These are phyloP conservation scores for Toxotes jaculatrix DNA, from an alignment of 2,113 vertebrate species.

Conservation along the genomic window DNA sequence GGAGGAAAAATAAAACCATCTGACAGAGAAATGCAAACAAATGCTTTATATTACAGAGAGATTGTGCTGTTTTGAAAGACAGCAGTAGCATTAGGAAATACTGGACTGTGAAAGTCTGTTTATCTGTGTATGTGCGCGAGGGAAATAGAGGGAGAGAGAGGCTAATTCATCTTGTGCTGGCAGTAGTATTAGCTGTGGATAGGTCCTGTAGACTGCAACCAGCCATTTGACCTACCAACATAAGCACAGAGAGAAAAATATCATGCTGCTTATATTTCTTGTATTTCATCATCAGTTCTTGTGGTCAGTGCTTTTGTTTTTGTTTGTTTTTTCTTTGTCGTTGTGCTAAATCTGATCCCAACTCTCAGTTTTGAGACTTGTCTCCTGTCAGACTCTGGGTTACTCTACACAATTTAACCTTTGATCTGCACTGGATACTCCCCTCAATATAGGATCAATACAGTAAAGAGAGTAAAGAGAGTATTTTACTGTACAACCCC, in stretches of 20 bases:
- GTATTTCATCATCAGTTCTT: constrained; percentile 6
- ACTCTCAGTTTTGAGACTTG: neutral
- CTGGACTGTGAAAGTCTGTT: constrained; percentile 15
- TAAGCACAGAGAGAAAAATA: constrained; percentile 39
- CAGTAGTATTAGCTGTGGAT: constrained; percentile 56
- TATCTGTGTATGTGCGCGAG: neutral
- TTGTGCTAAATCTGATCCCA: neutral
- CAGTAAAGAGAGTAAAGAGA: neutral
- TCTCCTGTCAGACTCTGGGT: neutral
- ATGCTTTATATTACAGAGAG: constrained; percentile 41
- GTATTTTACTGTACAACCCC: neutral
- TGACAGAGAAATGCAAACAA: constrained; percentile 50
- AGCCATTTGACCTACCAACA: constrained; percentile 52
- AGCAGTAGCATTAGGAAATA: constrained; percentile 45
- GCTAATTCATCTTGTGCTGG: constrained; percentile 68
- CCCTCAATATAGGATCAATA: neutral
- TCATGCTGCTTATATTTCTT: constrained; percentile 20
- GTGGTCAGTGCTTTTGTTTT: neutral
- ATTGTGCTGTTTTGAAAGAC: constrained; percentile 41
- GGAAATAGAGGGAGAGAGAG: constrained; percentile 28
- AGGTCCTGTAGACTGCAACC: constrained; percentile 50
- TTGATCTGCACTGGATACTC: neutral
- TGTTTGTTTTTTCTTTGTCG: neutral
- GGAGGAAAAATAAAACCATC: constrained; percentile 3
- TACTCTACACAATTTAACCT: neutral